phyloP scores from a whole-genome alignment of 2,888 invertebrate genomes.

The Crepidodera aurea region DNA sequence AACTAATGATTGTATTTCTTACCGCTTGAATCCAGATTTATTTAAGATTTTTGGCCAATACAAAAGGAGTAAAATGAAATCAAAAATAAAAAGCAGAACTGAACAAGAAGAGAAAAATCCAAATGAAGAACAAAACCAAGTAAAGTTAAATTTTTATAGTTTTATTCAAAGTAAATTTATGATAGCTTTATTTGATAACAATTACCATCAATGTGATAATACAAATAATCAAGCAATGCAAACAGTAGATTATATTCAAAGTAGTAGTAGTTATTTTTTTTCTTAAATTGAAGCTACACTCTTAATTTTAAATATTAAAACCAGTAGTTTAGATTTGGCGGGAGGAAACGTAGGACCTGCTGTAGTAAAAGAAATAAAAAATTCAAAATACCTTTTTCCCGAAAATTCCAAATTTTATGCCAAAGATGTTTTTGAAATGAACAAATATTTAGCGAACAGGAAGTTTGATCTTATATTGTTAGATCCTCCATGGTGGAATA shows the following conservation, averaged over 20 bases:
- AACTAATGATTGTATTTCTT: constrained; percentile 43
- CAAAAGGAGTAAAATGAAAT: constrained; percentile 37
- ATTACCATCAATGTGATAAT: constrained; percentile 4
- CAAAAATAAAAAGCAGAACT: constrained; percentile 18
- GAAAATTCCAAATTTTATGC: constrained; percentile 72
- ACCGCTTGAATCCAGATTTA: constrained; percentile 55
- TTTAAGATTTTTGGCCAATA: constrained; percentile 64
- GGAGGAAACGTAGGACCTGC: constrained; percentile 66
- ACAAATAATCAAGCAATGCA: constrained; percentile 42
- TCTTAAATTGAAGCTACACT: not conserved
- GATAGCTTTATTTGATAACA: no score
- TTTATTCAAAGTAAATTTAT: constrained; percentile 11
- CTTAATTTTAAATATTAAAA: not conserved
- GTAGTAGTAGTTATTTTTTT: constrained; percentile 29
- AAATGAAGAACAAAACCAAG: constrained; percentile 33
- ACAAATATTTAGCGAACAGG: constrained; percentile 60
- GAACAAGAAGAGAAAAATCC: constrained; percentile 33
- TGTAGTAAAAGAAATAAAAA: constrained; percentile 63
- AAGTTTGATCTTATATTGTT: constrained; percentile 83
- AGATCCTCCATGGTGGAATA: constrained; percentile 98
- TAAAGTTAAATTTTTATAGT: constrained; percentile 12
- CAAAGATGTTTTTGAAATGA: constrained; percentile 70
- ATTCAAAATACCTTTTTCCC: constrained; percentile 72
- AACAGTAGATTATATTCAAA: constrained; percentile 45
- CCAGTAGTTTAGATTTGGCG: constrained; percentile 50